Evolutionary conservation across 1,140 invertebrate genomes (phyloP), one percentile per base, ranked within the genome.

Genomic region (Melanaphis sacchari): DNA sequence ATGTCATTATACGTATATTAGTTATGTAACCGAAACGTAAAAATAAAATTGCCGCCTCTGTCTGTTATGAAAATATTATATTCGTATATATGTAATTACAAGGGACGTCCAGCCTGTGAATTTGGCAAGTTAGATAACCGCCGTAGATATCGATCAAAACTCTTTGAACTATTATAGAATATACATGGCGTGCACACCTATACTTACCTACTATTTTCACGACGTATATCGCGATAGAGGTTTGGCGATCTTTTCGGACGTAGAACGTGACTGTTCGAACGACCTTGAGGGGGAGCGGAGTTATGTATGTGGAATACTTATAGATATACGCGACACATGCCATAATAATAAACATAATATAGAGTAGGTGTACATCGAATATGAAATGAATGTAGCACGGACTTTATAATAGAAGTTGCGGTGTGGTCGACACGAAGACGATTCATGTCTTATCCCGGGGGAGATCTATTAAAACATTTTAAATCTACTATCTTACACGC

Each of bases 51-150:
- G 31, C 46, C 31, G 87, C 36, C 43, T 24, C 43, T 6, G 41
- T 84, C 38, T 40, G 85, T 88, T 49, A 87, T 43, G 84, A 87
- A 43, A 87, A 87, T 31, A n/a, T 15, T 49, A 84, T 38, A 40
- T 41, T 40, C 24, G 40, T n/a, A n/a, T n/a, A 36, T n/a, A 11
- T 31, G 7, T 87, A 21, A 87, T 87, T 46, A 43, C 84, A 87
- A n/a, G 84, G 31, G 41, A 87, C 41, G 46, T 24, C 15, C n/a
- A 49, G 36, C n/a, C 87, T 4, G n/a, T 46, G 46, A 38, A 52
- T 89, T 89, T 24, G 87, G n/a, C 46, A 36, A 15, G 52, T 89
- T 89, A 89, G 87, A 89, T 89, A 89, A 89, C 15, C 4, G 31
- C 22, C 9, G 6, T n/a, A 36, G 31, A 76, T 52, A 87, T 43